These are phyloP conservation scores for Autographa gamma DNA, from an alignment of 2,888 invertebrate genomes.

Conservation along the genomic window DNA sequence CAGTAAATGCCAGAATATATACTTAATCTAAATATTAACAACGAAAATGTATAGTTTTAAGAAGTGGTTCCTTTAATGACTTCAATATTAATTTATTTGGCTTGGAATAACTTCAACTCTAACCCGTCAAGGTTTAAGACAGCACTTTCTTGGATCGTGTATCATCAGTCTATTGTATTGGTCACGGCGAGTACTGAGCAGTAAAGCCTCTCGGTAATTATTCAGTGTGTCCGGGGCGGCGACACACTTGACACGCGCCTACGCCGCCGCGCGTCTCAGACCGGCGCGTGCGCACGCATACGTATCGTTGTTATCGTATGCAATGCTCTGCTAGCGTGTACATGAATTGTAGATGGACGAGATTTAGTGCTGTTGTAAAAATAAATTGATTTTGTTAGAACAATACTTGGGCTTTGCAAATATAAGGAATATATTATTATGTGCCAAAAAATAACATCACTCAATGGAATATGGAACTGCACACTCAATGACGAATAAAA, in stretches of 20 bases:
- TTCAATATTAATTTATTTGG: too few relatives aligned
- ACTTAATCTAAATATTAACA: too few relatives aligned
- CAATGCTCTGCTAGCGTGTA: constrained; percentile 34
- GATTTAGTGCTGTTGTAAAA: neutral
- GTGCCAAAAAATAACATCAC: too few relatives aligned
- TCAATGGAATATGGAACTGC: too few relatives aligned
- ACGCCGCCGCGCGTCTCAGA: constrained; percentile 38
- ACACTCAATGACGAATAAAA: too few relatives aligned
- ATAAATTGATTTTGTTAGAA: neutral
- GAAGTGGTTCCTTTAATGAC: too few relatives aligned
- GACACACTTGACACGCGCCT: constrained; percentile 42
- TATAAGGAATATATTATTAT: neutral
- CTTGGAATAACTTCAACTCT: neutral
- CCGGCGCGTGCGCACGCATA: constrained; percentile 30
- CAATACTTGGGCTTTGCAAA: too few relatives aligned
- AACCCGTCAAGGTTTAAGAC: neutral
- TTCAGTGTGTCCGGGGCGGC: constrained; percentile 37
- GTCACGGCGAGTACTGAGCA: neutral
- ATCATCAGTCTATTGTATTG: neutral
- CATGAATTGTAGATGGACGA: constrained; percentile 2
- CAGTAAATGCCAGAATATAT: too few relatives aligned
- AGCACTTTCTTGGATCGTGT: neutral
- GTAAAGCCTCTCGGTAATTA: constrained; percentile 27
- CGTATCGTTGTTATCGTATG: constrained; percentile 19
- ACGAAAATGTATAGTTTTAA: too few relatives aligned